Evolutionary conservation across 2,113 vertebrate species (phyloP).

Genomic region (Saccopteryx leptura): DNA sequence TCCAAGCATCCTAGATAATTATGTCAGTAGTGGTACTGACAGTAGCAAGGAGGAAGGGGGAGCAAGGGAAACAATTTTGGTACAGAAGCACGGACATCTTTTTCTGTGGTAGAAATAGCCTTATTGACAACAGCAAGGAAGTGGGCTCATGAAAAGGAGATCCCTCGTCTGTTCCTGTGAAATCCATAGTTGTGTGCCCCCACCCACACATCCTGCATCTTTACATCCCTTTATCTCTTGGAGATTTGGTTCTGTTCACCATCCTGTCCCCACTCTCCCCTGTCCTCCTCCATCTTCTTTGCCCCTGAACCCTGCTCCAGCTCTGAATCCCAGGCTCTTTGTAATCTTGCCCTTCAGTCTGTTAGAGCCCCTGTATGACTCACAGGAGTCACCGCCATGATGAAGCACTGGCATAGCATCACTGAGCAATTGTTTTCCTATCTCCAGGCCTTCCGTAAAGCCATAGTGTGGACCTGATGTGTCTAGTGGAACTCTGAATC

Average conservation of each 20-base stretch:
- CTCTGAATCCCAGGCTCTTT: background rate
- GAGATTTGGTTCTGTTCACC: background rate
- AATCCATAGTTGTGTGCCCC: background rate
- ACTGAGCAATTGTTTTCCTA: background rate
- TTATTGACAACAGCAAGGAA: background rate
- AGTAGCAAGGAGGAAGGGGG: background rate
- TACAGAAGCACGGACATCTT: background rate
- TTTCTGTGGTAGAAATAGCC: background rate
- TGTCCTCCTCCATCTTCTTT: background rate
- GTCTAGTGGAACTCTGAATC: background rate
- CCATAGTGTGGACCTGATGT: background rate
- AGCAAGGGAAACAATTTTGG: background rate
- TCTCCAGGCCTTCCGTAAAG: background rate
- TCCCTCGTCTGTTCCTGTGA: slow-evolving; percentile 20
- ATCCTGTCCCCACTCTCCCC: background rate
- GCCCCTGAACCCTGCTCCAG: background rate
- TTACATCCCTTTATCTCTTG: background rate
- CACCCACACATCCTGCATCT: no score
- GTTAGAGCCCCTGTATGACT: background rate
- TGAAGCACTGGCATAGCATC: background rate
- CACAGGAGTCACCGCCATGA: background rate
- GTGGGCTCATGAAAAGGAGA: background rate
- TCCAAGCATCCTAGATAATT: slow-evolving; percentile 1
- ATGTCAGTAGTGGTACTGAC: background rate
- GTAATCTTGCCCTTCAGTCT: background rate